A percentile compares a stretch with the other conserved stretches of the same genome.
Evolutionary conservation across 2,113 vertebrate species (phyloP).

Genomic region (Sarotherodon lohbergeri): DNA sequence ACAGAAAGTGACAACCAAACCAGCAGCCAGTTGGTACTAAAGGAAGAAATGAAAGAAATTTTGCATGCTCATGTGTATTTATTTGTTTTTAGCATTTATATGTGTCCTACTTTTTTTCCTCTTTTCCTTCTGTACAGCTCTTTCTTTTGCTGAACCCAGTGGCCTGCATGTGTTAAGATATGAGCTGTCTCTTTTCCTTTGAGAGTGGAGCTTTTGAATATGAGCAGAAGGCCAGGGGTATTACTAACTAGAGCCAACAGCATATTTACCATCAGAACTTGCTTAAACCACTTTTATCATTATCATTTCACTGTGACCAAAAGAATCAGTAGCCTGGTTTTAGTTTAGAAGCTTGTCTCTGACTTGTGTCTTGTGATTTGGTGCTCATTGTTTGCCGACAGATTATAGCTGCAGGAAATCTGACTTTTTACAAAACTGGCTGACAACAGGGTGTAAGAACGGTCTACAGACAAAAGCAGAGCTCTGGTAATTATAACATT

Average conservation of each 20-base stretch:
- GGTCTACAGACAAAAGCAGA: not conserved
- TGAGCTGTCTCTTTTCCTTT: not conserved
- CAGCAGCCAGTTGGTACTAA: not conserved
- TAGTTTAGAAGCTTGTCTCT: not conserved
- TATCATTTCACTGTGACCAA: conserved; percentile 7
- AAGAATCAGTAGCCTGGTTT: conserved; percentile 1
- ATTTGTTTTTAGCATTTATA: not conserved
- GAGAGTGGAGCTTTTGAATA: conserved; percentile 4
- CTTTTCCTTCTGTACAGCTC: not conserved
- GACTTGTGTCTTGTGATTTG: conserved; percentile 7
- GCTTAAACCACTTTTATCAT: not conserved
- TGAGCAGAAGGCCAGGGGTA: not conserved
- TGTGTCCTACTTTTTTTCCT: not conserved
- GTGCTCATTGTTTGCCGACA: not conserved
- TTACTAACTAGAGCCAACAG: conserved; percentile 2
- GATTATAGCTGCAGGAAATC: not conserved
- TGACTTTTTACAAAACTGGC: conserved; percentile 1
- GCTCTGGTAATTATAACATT: not conserved
- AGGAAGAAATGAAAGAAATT: not conserved
- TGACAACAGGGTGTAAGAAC: not conserved
- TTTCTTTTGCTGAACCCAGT: not conserved
- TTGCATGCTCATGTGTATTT: not conserved
- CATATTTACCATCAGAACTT: not conserved
- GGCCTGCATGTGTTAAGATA: conserved; percentile 35
- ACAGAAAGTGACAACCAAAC: not conserved